These are phyloP conservation scores for Cheiracanthium punctorium DNA, from an alignment of 2,888 invertebrate genomes.

Conservation along the genomic window DNA sequence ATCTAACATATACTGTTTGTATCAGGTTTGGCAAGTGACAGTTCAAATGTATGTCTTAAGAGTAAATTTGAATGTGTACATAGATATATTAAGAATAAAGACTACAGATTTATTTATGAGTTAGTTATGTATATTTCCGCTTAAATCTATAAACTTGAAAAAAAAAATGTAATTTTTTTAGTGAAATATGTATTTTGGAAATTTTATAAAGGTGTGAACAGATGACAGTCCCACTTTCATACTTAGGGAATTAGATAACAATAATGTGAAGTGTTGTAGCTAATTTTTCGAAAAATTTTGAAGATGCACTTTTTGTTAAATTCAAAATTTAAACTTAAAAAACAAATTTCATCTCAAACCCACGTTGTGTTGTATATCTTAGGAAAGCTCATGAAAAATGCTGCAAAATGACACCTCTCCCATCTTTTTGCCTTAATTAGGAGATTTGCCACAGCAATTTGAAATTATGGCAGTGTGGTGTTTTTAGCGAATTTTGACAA, in stretches of 20 bases:
- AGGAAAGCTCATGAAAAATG: not conserved
- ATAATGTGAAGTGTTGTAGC: not conserved
- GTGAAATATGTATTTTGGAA: not conserved
- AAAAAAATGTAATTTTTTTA: not conserved
- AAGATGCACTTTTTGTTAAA: not conserved
- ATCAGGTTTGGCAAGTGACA: too few species aligned
- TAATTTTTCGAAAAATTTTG: not conserved
- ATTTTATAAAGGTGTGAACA: not conserved
- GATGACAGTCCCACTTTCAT: not conserved
- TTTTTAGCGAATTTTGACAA: not conserved
- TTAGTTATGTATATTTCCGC: too few species aligned
- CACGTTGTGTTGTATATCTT: not conserved
- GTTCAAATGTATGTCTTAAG: too few species aligned
- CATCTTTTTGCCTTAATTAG: not conserved
- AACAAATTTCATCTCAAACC: not conserved
- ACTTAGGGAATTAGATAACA: not conserved
- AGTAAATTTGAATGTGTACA: too few species aligned
- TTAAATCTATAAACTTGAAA: not conserved
- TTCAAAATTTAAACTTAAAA: not conserved
- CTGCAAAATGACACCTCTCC: not conserved
- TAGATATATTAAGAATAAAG: too few species aligned
- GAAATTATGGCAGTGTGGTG: not conserved
- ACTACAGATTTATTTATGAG: too few species aligned
- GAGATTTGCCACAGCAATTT: not conserved
- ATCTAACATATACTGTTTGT: too few species aligned